These are phyloP conservation scores for Drosophila auraria DNA, from an alignment of 1,140 invertebrate genomes.

Conservation along the genomic window DNA sequence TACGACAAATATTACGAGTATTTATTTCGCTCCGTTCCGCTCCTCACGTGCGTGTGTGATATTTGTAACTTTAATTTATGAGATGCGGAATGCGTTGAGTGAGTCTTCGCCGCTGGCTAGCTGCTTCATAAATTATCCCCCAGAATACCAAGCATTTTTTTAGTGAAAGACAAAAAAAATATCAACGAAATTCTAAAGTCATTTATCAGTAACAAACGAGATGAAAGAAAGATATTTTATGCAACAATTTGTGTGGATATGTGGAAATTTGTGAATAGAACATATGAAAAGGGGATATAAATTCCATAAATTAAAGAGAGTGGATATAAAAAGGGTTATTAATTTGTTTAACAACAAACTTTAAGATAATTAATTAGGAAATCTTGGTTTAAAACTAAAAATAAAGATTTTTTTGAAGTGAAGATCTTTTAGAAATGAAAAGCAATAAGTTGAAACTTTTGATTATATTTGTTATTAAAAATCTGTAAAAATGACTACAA, in stretches of 20 bases:
- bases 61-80: conserved; percentile 76
- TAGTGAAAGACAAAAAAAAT: conserved; percentile 36
- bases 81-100: conserved; percentile 60
- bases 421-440: too few relatives aligned
- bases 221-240: conserved; percentile 45
- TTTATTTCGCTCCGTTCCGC: conserved; percentile 25
- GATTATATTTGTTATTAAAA: background rate
- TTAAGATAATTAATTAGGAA: background rate
- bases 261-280: conserved; percentile 42
- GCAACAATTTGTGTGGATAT: conserved; percentile 52
- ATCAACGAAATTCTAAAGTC: conserved; percentile 51
- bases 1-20: conserved; percentile 46
- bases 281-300: background rate
- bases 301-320: background rate
- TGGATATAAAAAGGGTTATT: background rate
- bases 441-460: background rate
- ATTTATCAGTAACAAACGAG: conserved; percentile 65
- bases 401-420: background rate
- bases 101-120: conserved; percentile 40
- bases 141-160: conserved; percentile 62
- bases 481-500: background rate
- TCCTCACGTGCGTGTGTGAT: conserved; percentile 38
- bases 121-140: conserved; percentile 67
- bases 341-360: background rate
- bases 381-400: background rate